phyloP scores from a whole-genome alignment of 2,113 vertebrate genomes.

The Tetrao urogallus region DNA sequence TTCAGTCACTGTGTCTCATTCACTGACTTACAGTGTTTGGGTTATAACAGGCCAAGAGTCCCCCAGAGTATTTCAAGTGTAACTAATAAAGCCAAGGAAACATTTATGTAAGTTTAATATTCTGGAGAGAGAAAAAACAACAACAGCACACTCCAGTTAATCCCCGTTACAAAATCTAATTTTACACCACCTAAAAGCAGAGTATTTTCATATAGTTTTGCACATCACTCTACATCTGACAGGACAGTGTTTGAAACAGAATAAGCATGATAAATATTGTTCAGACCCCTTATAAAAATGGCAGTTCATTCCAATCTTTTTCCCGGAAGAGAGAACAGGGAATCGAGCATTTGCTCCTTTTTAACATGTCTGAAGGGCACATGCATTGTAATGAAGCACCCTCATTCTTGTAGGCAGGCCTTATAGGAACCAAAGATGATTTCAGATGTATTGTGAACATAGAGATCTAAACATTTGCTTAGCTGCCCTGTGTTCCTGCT shows the following conservation, averaged over 20 bases:
- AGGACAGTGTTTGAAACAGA: background rate
- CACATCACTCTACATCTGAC: background rate
- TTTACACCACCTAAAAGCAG: background rate
- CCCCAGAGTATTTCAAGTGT: background rate
- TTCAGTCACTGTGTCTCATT: background rate
- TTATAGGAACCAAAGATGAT: background rate
- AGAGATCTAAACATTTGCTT: background rate
- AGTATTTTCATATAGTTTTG: background rate
- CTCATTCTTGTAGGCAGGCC: background rate
- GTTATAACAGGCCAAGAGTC: background rate
- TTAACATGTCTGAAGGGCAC: background rate
- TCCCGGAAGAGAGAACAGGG: background rate
- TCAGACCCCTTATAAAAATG: background rate
- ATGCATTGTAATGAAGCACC: no score
- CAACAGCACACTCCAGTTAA: background rate
- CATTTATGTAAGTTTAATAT: background rate
- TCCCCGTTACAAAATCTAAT: background rate
- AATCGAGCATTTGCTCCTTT: background rate
- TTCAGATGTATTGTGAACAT: background rate
- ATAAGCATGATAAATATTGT: background rate
- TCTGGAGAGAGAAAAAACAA: background rate
- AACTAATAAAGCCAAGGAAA: background rate
- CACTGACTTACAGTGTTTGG: background rate
- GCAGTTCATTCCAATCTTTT: background rate
- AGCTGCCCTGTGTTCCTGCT: accelerated